These are phyloP conservation scores for Sarcophaga carnaria DNA, from an alignment of 2,888 invertebrate species.

Conservation along the genomic window DNA sequence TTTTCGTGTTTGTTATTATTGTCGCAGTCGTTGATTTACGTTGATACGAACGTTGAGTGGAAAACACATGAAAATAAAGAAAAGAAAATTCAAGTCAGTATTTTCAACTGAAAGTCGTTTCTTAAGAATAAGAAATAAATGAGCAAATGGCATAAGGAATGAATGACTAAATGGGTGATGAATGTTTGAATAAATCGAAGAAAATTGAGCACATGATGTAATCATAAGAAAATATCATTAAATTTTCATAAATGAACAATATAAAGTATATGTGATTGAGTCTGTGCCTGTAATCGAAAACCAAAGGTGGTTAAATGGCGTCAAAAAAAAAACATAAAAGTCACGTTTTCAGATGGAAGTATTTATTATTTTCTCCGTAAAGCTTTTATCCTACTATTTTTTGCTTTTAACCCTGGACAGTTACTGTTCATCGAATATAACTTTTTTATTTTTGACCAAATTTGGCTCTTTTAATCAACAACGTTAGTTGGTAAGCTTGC, in stretches of 20 bases:
- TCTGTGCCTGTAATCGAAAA: slow-evolving; percentile 19
- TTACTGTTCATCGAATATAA: too few species aligned
- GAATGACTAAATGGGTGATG: slow-evolving; percentile 3
- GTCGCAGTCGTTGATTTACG: neutral
- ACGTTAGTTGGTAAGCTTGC: too few species aligned
- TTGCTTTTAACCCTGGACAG: too few species aligned
- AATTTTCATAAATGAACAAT: slow-evolving; percentile 44
- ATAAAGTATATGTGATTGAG: slow-evolving; percentile 33
- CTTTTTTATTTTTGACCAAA: too few species aligned
- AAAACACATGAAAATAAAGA: slow-evolving; percentile 14
- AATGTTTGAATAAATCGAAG: slow-evolving; percentile 41
- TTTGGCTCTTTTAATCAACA: too few species aligned
- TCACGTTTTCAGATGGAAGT: too few species aligned
- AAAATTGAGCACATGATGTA: slow-evolving; percentile 43
- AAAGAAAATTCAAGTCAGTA: slow-evolving; percentile 1
- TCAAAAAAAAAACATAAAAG: too few species aligned
- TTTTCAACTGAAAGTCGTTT: neutral
- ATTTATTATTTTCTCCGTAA: too few species aligned
- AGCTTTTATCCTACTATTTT: too few species aligned
- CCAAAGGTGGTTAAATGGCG: too few species aligned
- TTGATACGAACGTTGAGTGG: neutral
- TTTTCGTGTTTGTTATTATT: neutral
- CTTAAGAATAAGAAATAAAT: slow-evolving; percentile 29
- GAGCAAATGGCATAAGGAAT: neutral
- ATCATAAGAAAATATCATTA: slow-evolving; percentile 48